These are phyloP conservation scores for Eupithecia subfuscata DNA, from an alignment of 2,888 invertebrate species.

Conservation along the genomic window DNA sequence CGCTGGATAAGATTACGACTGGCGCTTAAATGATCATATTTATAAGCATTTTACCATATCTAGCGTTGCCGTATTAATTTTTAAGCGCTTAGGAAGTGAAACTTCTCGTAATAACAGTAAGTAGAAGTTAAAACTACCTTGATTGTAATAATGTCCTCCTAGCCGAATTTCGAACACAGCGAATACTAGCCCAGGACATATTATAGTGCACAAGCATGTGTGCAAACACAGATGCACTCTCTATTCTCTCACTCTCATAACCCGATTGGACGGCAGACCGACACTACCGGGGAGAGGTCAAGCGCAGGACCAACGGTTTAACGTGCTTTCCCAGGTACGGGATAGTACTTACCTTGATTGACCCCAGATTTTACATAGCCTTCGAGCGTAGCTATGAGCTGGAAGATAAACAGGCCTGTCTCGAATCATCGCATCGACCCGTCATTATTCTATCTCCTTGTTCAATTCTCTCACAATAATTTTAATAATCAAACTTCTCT, in stretches of 20 bases:
- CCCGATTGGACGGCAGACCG: no score
- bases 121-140: background rate
- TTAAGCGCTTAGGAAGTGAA: background rate
- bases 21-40: conserved; percentile 5
- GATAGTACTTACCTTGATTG: no score
- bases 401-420: background rate
- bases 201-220: no score
- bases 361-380: background rate
- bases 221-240: no score
- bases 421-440: background rate
- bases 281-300: no score
- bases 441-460: background rate
- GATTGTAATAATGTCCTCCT: no score
- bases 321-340: no score
- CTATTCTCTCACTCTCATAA: no score
- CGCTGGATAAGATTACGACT: conserved; percentile 15
- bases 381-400: background rate
- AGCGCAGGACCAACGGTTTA: no score
- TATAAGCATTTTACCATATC: conserved; percentile 9
- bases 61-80: background rate
- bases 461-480: background rate
- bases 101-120: background rate
- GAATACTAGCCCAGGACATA: no score
- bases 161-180: no score
- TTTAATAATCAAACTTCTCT: background rate